Evolutionary conservation across 2,888 invertebrate species (phyloP).

Genomic region (Noctua janthe): DNA sequence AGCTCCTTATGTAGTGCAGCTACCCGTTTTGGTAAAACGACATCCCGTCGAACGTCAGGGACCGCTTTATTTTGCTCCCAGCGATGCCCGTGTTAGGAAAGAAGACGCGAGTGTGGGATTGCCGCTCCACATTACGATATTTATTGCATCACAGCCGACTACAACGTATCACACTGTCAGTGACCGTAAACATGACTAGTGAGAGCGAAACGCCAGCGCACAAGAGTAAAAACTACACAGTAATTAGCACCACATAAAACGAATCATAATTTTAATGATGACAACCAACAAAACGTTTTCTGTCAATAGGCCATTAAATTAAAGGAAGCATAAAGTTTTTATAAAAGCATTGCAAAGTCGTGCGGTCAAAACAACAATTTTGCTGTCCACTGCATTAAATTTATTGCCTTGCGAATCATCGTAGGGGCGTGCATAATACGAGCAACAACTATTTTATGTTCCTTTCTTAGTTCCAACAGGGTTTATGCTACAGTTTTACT

Average conservation of each 20-base stretch:
- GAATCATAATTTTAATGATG: constrained; percentile 71
- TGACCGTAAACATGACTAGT: constrained; percentile 53
- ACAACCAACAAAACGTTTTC: constrained; percentile 76
- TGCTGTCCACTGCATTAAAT: constrained; percentile 88
- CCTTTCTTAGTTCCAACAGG: constrained; percentile 80
- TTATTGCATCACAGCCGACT: constrained; percentile 67
- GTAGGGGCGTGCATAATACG: constrained; percentile 88
- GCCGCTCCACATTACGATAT: constrained; percentile 70
- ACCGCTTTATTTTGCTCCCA: constrained; percentile 70
- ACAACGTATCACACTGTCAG: constrained; percentile 48
- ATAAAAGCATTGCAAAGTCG: constrained; percentile 80
- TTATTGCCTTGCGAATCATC: constrained; percentile 88
- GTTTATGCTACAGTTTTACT: constrained; percentile 78
- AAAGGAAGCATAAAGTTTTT: constrained; percentile 76
- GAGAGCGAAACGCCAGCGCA: constrained; percentile 47
- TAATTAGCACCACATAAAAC: constrained; percentile 71
- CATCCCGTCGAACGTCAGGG: constrained; percentile 71
- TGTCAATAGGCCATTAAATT: constrained; percentile 80
- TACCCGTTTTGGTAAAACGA: constrained; percentile 76
- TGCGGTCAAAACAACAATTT: constrained; percentile 89
- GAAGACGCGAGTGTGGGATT: constrained; percentile 72
- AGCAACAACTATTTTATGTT: constrained; percentile 86
- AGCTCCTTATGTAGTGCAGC: constrained; percentile 67
- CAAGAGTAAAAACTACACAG: constrained; percentile 56
- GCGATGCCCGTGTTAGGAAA: constrained; percentile 77